Evolutionary conservation across 2,888 invertebrate genomes (phyloP).

Genomic region (Buathra laborator): DNA sequence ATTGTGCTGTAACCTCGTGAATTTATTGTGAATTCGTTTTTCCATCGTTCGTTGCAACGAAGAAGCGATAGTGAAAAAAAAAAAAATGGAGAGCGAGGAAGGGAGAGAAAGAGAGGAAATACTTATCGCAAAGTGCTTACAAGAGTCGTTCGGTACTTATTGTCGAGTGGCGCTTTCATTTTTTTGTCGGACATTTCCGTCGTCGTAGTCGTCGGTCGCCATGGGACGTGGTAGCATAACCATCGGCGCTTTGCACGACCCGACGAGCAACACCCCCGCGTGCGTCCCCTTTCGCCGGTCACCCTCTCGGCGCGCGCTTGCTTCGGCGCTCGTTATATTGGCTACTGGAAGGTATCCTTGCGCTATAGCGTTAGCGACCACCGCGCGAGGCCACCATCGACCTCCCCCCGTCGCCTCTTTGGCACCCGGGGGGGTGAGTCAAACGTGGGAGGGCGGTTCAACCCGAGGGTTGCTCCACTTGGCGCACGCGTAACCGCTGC

Average conservation of each 20-base stretch:
- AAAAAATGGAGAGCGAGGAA: not conserved
- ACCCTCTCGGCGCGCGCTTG: conserved; percentile 37
- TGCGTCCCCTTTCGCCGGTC: not conserved
- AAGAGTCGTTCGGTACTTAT: conserved; percentile 69
- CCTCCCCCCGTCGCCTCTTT: not conserved
- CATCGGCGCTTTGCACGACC: conserved; percentile 54
- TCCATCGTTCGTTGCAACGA: conserved; percentile 27
- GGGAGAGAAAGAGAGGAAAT: conserved; percentile 64
- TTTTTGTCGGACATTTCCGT: conserved; percentile 67
- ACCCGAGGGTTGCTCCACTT: conserved; percentile 72
- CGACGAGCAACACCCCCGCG: conserved; percentile 34
- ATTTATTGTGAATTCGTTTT: conserved; percentile 49
- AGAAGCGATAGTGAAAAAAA: conserved; percentile 1
- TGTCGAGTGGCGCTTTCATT: conserved; percentile 67
- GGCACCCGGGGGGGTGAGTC: conserved; percentile 37
- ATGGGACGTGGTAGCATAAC: conserved; percentile 64
- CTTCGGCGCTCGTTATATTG: conserved; percentile 42
- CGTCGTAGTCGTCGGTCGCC: conserved; percentile 60
- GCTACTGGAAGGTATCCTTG: conserved; percentile 18
- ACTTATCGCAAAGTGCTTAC: conserved; percentile 69
- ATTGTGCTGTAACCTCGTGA: not conserved
- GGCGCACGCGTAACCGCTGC: conserved; percentile 83
- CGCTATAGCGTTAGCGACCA: conserved; percentile 4
- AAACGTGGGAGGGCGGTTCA: conserved; percentile 65
- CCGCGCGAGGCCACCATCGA: conserved; percentile 36